Base-by-base conservation (phyloP, 2,888 invertebrate genomes). In the Drosophila nigricruria region DNA sequence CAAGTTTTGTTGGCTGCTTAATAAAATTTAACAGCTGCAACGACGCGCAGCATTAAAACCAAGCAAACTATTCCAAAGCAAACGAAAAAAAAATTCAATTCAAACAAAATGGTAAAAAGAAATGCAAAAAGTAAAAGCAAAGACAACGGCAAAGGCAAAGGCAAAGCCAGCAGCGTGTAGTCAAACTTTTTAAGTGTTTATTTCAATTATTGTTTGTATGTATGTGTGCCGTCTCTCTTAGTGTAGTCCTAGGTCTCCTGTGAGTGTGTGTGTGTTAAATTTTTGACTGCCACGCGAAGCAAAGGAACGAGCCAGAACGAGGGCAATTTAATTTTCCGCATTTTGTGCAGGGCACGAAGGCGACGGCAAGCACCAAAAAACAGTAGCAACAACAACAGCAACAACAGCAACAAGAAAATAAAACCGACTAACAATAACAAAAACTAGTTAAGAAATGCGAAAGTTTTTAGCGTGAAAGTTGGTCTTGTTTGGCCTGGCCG, bases 401-500 rank as follows among this genome's bases (percentile, higher is more conserved):
- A 38, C 56, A 45, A 47, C 40, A 67, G 16, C 56, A 66, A 62
- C 36, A 64, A 38, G 43, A 66, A 65, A 74, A 74, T 62, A 68
- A 79, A 77, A 63, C 57, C 70, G 40, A 63, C 65, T 67, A 85
- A 85, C 85, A 85, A 89, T 79, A 88, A 89, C 85, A 89, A 88
- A 86, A 88, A 88, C 89, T 86, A 88, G 89, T 90, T 87, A 90
- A 88, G 90, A 88, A 90, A 87, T 90, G 86, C 80, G 76, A 90
- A 87, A 90, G 87, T 90, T 88, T 87, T 90, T 77, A 82, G 90
- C 82, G 79, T 85, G 88, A 85, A 89, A 89, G 79, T 85, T 89
- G 66, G 72, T 72, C 62, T 63, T 68, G 57, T 66, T 65, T 67
- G 36, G 34, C 54, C 45, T 36, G 71, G 52, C 62, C 42, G 69